Evolutionary conservation across 2,888 invertebrate species (phyloP), one percentile per base, ranked within the genome.

Genomic region (Heterodera filipjevi): DNA sequence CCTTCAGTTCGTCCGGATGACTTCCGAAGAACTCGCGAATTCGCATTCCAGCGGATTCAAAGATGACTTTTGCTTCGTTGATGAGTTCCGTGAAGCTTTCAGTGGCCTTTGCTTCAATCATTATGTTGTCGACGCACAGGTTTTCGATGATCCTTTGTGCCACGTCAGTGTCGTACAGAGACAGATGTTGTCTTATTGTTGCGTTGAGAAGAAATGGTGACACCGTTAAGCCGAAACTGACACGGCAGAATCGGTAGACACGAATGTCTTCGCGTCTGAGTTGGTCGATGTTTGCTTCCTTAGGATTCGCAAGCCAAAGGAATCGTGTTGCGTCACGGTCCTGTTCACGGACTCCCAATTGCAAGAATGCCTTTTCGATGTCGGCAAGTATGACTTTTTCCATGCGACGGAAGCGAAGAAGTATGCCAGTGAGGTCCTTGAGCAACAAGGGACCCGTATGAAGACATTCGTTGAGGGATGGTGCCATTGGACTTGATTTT

Each of bases 121-220:
- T 22, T 6, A 82, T 64, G 30, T 82, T 82, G 77, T 82, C 82
- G 5, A 82, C 81, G 46, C 82, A 82, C 0, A 80, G 33, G 16
- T 82, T 80, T 19, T 66, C 32, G 14, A 19, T 8, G 22, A 81
- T 46, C 16, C 73, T 68, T 14, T 32, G 6, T 35, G 44, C 53
- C 3, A 39, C 12, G 1, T 39, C 71, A 22, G 22, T 33, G 33
- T 22, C 46, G 19, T 49, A 0, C 0, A 71, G 32, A 0, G 49
- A 10, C 0, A 71, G 33, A 16, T 71, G 71, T 16, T 71, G 35
- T 0, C 33, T 12, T 14, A 71, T 3, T 1, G 71, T 71, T 3
- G 78, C 78, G 6, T 32, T 49, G 27, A 78, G 74, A 2, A 78
- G 32, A 32, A 78, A 78, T 1, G 78, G 78, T 6, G 44, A 46